Evolutionary conservation across 2,797 vertebrate genomes (phyloP).

Genomic region (Microctenopoma stevenorrisi): DNA sequence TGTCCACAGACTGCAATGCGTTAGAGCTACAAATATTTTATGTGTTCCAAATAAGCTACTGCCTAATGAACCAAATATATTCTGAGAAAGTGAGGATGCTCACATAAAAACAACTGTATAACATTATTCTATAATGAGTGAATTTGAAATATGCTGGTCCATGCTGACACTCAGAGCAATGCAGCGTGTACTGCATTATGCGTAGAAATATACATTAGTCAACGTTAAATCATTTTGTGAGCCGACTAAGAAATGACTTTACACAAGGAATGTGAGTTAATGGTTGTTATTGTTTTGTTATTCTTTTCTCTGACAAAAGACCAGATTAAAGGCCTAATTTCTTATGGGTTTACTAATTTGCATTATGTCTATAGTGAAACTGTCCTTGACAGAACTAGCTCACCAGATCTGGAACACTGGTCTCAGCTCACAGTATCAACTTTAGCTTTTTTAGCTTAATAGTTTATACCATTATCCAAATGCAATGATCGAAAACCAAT

Average conservation of each 20-base stretch:
- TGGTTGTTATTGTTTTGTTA: no score
- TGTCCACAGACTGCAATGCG: slow-evolving; percentile 41
- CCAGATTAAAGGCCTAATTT: no score
- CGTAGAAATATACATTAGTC: neutral
- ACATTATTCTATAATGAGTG: neutral
- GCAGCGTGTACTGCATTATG: neutral
- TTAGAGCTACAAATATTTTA: slow-evolving; percentile 53
- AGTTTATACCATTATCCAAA: neutral
- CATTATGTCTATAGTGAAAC: neutral
- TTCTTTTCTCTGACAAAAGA: no score
- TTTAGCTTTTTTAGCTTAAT: neutral
- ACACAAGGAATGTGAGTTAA: no score
- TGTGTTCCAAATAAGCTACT: slow-evolving; percentile 24
- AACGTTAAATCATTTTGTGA: neutral
- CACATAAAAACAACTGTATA: neutral
- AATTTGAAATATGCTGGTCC: neutral
- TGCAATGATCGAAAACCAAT: neutral
- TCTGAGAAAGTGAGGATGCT: slow-evolving; percentile 19
- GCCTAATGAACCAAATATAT: slow-evolving; percentile 46
- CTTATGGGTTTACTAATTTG: neutral
- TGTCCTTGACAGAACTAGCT: neutral
- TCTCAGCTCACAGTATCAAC: slow-evolving; percentile 1
- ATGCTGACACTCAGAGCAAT: neutral
- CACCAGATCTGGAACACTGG: slow-evolving; percentile 11
- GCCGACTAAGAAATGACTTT: neutral